Percentiles rank a stretch among this genome's conserved stretches.
Conservation (phyloP, 2,113 vertebrate species). For the Ochotona curzoniae region DNA sequence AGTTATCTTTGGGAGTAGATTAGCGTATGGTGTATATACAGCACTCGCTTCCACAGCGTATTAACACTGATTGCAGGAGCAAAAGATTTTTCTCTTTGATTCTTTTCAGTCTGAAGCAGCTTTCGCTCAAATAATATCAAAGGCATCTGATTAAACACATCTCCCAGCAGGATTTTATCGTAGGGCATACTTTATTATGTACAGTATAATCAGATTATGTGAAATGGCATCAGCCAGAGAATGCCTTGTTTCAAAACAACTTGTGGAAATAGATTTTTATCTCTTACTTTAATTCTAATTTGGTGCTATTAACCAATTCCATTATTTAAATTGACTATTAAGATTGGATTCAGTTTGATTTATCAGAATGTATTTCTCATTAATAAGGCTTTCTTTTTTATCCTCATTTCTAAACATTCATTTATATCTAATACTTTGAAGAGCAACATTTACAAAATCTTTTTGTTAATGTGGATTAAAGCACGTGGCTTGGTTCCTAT, state of each 20-base stretch:
- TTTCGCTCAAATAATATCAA: constrained; percentile 79
- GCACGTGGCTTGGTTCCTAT: not conserved
- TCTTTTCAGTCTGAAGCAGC: constrained; percentile 73
- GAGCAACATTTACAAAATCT: constrained; percentile 58
- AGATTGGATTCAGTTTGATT: constrained; percentile 78
- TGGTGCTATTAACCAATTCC: constrained; percentile 74
- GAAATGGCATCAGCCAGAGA: constrained; percentile 69
- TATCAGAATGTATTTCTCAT: constrained; percentile 69
- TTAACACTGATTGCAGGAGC: constrained; percentile 76
- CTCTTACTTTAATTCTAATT: constrained; percentile 76
- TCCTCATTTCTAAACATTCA: constrained; percentile 62
- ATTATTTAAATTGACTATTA: constrained; percentile 80
- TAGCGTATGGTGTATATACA: constrained; percentile 17
- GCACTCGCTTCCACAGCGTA: constrained; percentile 26
- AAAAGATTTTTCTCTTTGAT: constrained; percentile 80
- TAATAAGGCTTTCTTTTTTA: constrained; percentile 65
- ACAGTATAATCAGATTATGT: constrained; percentile 78
- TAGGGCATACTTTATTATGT: constrained; percentile 77
- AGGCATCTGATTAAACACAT: constrained; percentile 82
- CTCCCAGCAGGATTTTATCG: constrained; percentile 71
- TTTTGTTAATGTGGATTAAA: constrained; percentile 26
- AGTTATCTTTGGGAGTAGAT: constrained; percentile 63
- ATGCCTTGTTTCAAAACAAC: constrained; percentile 80
- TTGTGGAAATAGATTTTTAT: constrained; percentile 76
- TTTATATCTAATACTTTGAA: constrained; percentile 66